Conservation (phyloP, 1,140 invertebrate species). For the Pseudoatta argentina region DNA sequence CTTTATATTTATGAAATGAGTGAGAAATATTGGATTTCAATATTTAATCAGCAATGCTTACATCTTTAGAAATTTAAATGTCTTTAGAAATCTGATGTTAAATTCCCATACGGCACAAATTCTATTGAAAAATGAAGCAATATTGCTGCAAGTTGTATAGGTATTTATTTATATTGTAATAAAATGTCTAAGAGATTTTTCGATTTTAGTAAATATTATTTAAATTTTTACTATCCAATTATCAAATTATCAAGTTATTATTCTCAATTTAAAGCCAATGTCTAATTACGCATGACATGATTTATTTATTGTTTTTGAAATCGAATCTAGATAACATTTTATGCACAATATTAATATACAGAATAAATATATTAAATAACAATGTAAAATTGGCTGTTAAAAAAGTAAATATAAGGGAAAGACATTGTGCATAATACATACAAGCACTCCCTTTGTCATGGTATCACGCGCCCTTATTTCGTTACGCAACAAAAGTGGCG, state of each 20-base stretch:
- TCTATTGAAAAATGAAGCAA: too few relatives aligned
- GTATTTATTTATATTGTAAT: not conserved
- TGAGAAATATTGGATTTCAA: not conserved
- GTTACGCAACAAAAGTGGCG: conserved; percentile 72
- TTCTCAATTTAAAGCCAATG: not conserved
- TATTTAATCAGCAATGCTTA: not conserved
- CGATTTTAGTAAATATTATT: conserved; percentile 1
- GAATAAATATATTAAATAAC: conserved; percentile 1
- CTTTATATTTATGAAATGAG: not conserved
- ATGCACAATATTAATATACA: not conserved
- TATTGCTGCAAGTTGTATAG: too few relatives aligned
- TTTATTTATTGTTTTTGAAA: not conserved
- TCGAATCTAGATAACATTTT: not conserved
- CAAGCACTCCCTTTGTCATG: conserved; percentile 31
- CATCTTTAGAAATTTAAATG: not conserved
- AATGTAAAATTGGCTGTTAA: not conserved
- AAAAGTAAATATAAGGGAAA: conserved; percentile 12
- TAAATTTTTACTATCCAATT: not conserved
- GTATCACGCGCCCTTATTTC: conserved; percentile 54
- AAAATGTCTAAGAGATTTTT: not conserved
- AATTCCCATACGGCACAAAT: not conserved
- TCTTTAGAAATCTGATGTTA: not conserved
- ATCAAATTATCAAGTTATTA: not conserved
- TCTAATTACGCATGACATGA: not conserved
- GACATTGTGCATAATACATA: not conserved